A percentile compares a stretch with the other conserved stretches of the same genome.
Evolutionary conservation across 2,113 vertebrate genomes (phyloP).

Genomic region (Caretta caretta): DNA sequence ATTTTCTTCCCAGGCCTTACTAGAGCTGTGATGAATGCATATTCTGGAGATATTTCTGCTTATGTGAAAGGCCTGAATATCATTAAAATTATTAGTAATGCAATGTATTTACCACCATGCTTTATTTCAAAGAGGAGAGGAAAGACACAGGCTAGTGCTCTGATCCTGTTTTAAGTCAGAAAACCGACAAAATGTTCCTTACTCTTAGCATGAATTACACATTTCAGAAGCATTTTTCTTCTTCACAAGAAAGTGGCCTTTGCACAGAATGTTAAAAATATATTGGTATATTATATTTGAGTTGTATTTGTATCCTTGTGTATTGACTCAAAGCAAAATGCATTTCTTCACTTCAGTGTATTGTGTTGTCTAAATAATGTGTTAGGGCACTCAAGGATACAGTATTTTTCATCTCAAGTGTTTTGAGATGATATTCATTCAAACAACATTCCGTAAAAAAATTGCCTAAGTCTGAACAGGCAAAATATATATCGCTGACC

Average conservation of each 20-base stretch:
- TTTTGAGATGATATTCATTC: constrained; percentile 49
- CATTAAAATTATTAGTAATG: constrained; percentile 53
- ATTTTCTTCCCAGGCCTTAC: constrained; percentile 56
- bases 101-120: constrained; percentile 29
- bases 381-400: constrained; percentile 55
- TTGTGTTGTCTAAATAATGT: constrained; percentile 67
- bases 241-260: constrained; percentile 17
- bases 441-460: neutral
- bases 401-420: constrained; percentile 41
- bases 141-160: constrained; percentile 16
- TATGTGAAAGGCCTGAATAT: constrained; percentile 13
- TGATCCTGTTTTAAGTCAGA: constrained; percentile 31
- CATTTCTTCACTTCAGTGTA: constrained; percentile 41
- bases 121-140: constrained; percentile 34
- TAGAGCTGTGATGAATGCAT: constrained; percentile 48
- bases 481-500: constrained; percentile 52
- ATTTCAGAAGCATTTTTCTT: constrained; percentile 21
- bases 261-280: constrained; percentile 41
- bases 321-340: constrained; percentile 56
- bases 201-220: constrained; percentile 38
- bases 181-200: constrained; percentile 9
- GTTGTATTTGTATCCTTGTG: constrained; percentile 34
- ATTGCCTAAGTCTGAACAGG: constrained; percentile 21
- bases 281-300: constrained; percentile 37
- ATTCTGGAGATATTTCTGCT: constrained; percentile 50